Base-by-base conservation (phyloP, 2,888 invertebrate species). In the Sarcophaga variegata region DNA sequence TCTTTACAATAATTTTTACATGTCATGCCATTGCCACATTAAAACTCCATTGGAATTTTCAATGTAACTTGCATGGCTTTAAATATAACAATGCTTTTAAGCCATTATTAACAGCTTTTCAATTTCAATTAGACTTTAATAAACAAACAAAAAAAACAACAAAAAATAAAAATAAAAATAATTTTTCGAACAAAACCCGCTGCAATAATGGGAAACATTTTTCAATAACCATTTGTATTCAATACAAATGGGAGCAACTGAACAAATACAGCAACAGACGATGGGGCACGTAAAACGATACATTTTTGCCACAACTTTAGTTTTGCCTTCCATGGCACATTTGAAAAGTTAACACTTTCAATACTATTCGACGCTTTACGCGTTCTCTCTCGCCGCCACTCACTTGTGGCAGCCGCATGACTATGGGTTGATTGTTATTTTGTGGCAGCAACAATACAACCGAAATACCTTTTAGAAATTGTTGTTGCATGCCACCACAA, bases 291-390 rank as follows among this genome's bases (percentile, higher is more conserved):
- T 62, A 70, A 54, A 63, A 37, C 69, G 69, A 76, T 76, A 70
- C 25, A 62, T 25, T 64, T 76, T 64, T 76, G 14, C 20, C 70
- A 75, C 64, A 69, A 37, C 70, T 79, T 79, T 64, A 75, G 69
- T 75, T 62, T 70, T 62, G 75, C 78, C 49, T 67, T 83, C 74
- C 62, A 83, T 49, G 74, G 59, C 83, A 72, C 67, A 72, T 78
- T 74, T 77, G 22, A 37, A 37, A 60, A 83, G 83, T 78, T 49
- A 75, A 79, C 79, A 79, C 47, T 79, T 79, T 59, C n/a, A 75
- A 83, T 69, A 62, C 37, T 59, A 37, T 37, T 37, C 37, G 37
- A 37, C 37, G 37, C 37, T 37, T 37, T 1, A 10, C 37, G 37
- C 37, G 8, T 37, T 37, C 37, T 37, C 37, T 37, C 8, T 10